Base-by-base conservation (phyloP, 2,797 vertebrate genomes). In the Mormyrops attenuatus region DNA sequence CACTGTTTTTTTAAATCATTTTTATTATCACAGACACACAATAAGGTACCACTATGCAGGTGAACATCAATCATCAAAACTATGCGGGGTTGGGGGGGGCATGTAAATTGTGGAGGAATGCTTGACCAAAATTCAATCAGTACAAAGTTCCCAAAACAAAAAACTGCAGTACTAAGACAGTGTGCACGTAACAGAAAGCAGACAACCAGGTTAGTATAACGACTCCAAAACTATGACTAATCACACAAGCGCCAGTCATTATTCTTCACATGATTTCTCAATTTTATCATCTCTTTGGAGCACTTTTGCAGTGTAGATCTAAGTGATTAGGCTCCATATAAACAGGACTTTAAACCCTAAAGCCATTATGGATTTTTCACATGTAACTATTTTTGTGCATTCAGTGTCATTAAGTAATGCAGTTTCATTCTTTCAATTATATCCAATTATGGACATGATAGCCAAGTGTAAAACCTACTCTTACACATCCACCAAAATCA, bases 11-110 rank as follows among this genome's bases (percentile, higher is more conserved):
- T 88, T 88, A 90, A 63, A 63, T 77, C 92, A 90, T 88, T 95
- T 96, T 96, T 95, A 95, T 96, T 96, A 96, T 96, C 93, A 96
- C 95, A 96, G 95, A 96, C 94, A 94, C 95, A 96, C 95, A 95
- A 94, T 92, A 89, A 95, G 93, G 95, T 95, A 95, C 94, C 94
- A 96, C 95, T 95, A 95, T 92, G 94, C 92, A 93, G 94, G 92
- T 94, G 94, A 93, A 96, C 94, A 94, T 92, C 89, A 93, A 93
- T 93, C 89, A 90, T 90, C 92, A 90, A 90, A 93, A 91, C 88
- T 85, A 90, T 91, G 94, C 87, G 89, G 92, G 91, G 94, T 30
- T 87, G 88, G 91, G 90, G 90, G 80, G 91, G 89, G 91, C 89
- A 92, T 11, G 57, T 92, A 90, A 85, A 91, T 91, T 92, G 82